These are phyloP conservation scores for Lagenorhynchus albirostris DNA, from an alignment of 2,113 vertebrate species.

Conservation along the genomic window DNA sequence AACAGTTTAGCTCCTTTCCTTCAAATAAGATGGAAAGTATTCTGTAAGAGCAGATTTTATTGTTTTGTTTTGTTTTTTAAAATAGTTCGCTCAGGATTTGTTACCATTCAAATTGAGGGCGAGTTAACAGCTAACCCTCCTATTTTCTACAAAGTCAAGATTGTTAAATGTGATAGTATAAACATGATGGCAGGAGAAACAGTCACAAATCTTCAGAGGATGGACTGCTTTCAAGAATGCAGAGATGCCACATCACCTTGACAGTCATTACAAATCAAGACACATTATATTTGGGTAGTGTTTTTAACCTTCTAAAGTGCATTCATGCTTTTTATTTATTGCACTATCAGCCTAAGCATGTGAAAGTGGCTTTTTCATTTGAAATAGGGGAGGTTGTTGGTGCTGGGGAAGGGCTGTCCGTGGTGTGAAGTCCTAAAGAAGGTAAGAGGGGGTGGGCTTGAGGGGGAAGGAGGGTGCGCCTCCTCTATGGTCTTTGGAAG, in stretches of 20 bases:
- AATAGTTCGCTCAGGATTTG: neutral
- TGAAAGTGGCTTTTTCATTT: neutral
- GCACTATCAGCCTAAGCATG: neutral
- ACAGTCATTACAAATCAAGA: conserved; percentile 9
- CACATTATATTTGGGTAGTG: neutral
- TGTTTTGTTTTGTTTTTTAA: neutral
- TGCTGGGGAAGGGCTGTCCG: neutral
- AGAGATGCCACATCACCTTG: neutral
- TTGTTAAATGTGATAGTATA: neutral
- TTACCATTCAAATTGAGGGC: conserved; percentile 59
- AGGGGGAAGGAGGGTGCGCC: fast-evolving
- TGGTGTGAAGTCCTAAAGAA: neutral
- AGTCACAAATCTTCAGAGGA: neutral
- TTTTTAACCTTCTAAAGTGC: neutral
- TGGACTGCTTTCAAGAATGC: neutral
- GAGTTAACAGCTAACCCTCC: neutral
- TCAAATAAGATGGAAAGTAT: neutral
- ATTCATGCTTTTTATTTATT: neutral
- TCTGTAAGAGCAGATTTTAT: neutral
- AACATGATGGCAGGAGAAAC: neutral
- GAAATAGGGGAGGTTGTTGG: neutral
- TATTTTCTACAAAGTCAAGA: neutral
- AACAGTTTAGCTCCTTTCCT: neutral
- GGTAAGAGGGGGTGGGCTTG: fast-evolving
- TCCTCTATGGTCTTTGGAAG: fast-evolving